phyloP scores from a whole-genome alignment of 2,888 invertebrate genomes.

The Scrobipalpa atriplicella region DNA sequence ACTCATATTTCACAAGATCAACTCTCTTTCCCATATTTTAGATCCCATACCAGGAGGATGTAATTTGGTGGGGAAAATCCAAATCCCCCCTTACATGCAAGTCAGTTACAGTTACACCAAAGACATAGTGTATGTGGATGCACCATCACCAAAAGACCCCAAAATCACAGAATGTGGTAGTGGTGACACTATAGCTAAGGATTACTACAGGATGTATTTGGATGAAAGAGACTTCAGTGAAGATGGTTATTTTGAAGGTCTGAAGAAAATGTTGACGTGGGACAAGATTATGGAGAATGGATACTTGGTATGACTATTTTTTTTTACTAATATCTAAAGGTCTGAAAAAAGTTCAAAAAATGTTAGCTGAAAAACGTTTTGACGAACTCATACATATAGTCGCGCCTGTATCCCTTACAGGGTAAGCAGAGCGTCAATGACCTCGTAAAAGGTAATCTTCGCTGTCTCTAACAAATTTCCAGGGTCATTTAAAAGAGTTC shows the following conservation, averaged over 20 bases:
- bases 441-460: too few relatives aligned
- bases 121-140: slow-evolving; percentile 77
- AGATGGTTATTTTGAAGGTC: slow-evolving; percentile 83
- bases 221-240: slow-evolving; percentile 79
- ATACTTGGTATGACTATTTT: slow-evolving; percentile 76
- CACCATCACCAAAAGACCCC: slow-evolving; percentile 72
- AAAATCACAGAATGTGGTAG: slow-evolving; percentile 42
- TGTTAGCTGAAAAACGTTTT: too few relatives aligned
- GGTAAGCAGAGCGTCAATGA: too few relatives aligned
- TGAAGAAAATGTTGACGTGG: slow-evolving; percentile 84
- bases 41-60: slow-evolving; percentile 92
- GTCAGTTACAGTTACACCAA: slow-evolving; percentile 51
- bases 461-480: too few relatives aligned
- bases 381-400: too few relatives aligned
- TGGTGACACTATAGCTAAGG: slow-evolving; percentile 51
- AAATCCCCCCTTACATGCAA: slow-evolving; percentile 84
- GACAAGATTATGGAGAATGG: slow-evolving; percentile 79
- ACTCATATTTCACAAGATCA: too few relatives aligned
- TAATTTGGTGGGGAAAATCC: slow-evolving; percentile 85
- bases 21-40: slow-evolving; percentile 51
- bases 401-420: too few relatives aligned
- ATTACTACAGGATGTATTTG: slow-evolving; percentile 85
- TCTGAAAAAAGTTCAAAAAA: too few relatives aligned
- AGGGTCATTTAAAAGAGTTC: too few relatives aligned
- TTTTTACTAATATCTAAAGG: too few relatives aligned